phyloP scores from a whole-genome alignment of 2,888 invertebrate species.

The Leucophenga montana region DNA sequence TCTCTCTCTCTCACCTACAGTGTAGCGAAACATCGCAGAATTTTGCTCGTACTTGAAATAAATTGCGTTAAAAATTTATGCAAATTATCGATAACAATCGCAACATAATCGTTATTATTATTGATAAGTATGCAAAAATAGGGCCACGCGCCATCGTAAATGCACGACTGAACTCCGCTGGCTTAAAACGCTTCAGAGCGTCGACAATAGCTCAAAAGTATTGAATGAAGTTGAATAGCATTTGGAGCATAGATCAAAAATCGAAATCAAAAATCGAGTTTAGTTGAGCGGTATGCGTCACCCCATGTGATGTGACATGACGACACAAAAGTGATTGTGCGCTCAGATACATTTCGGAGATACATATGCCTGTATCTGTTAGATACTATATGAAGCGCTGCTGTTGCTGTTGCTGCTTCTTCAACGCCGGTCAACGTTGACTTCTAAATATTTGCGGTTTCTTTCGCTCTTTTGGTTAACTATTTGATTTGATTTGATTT shows the following conservation, averaged over 20 bases:
- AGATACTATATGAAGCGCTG: background rate
- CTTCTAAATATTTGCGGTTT: slow-evolving; percentile 39
- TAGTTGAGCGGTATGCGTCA: slow-evolving; percentile 46
- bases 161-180: background rate
- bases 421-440: slow-evolving; percentile 9
- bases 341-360: too few relatives aligned
- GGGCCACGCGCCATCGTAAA: slow-evolving; percentile 9
- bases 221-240: slow-evolving; percentile 11
- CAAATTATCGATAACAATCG: slow-evolving; percentile 6
- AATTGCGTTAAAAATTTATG: slow-evolving; percentile 7
- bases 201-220: too few relatives aligned
- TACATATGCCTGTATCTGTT: background rate
- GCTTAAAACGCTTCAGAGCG: background rate
- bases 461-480: slow-evolving; percentile 31
- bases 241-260: background rate
- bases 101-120: background rate
- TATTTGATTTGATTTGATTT: slow-evolving; percentile 2
- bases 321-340: slow-evolving; percentile 40
- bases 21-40: too few relatives aligned
- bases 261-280: background rate
- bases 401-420: slow-evolving; percentile 16
- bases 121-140: slow-evolving; percentile 1
- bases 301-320: slow-evolving; percentile 46
- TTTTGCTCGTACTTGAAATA: background rate
- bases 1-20: too few relatives aligned